These are phyloP conservation scores for Delphinapterus leucas DNA, from an alignment of 2,113 vertebrate genomes.

Conservation along the genomic window DNA sequence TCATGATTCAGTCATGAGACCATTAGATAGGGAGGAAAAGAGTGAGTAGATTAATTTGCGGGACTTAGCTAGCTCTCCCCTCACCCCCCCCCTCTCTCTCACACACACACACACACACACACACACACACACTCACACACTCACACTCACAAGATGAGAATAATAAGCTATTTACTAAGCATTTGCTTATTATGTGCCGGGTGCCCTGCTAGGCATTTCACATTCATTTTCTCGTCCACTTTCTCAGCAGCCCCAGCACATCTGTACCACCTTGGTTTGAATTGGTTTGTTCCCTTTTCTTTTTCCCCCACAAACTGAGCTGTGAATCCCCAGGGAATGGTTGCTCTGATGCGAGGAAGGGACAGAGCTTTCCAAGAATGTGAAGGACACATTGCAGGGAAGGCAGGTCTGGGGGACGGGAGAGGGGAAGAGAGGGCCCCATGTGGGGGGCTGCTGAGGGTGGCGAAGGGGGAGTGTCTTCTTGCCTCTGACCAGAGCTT, in stretches of 20 bases:
- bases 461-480: not conserved
- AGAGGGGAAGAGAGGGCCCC: not conserved
- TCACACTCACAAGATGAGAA: not conserved
- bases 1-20: not conserved
- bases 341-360: constrained; percentile 13
- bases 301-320: not conserved
- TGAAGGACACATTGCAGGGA: not conserved
- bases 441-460: not conserved
- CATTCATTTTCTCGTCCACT: constrained; percentile 49
- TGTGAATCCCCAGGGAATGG: constrained; percentile 21
- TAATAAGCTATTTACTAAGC: constrained; percentile 41
- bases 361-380: constrained; percentile 52
- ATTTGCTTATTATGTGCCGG: constrained; percentile 23
- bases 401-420: not conserved
- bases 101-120: not conserved
- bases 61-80: not conserved
- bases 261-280: constrained; percentile 32
- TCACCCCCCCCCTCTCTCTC: not conserved
- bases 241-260: constrained; percentile 48
- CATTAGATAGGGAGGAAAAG: not conserved
- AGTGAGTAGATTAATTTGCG: not conserved
- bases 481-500: not conserved
- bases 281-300: constrained; percentile 37
- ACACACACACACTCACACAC: not conserved
- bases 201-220: constrained; percentile 46